Base-by-base conservation (phyloP, 2,113 vertebrate species). In the Heloderma charlesbogerti region DNA sequence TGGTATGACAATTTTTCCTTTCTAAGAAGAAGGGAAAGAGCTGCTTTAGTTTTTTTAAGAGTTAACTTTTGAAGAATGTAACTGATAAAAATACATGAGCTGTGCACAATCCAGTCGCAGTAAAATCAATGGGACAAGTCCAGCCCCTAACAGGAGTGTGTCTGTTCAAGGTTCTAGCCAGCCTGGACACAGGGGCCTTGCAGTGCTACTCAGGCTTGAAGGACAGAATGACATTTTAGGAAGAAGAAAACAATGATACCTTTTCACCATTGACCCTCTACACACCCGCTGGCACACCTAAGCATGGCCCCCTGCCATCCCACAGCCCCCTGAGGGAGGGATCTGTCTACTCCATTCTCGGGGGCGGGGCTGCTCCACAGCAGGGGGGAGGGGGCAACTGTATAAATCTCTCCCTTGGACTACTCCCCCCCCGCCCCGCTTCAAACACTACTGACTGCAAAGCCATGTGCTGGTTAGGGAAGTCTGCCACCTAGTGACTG, bases 1-100 rank as follows among this genome's bases (percentile, higher is more conserved):
- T 78, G 88, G 86, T 85, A 96, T 88, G 91, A 87, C 69, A 94
- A 94, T 90, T 87, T 91, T 93, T 78, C 89, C 87, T 89, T 90
- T 91, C 89, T 84, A 95, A 94, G 91, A 48, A 3, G 79, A 93
- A 91, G 34, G 22, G 10, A n/a, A 51, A 69, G 6, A 88, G 40
- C 66, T 0, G 29, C 7, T 0, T 0, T 75, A 34, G 40, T 45
- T 91, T 91, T 91, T 57, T 40, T 85, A 69, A 9, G 91, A 79
- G 13, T 90, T 86, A 90, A 92, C 71, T 93, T 94, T 78, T 37
- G 93, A 91, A 40, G 91, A 90, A 86, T 89, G 84, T 69, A 86
- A 91, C 91, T 22, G 12, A 77, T 8, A 37, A 75, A 37, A 54
- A 74, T n/a, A 60, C 2, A 37, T 25, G 8, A 74, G 5, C 13